Evolutionary conservation across 2,797 vertebrate species (phyloP).

Genomic region (Enteromius thamalakanensis): DNA sequence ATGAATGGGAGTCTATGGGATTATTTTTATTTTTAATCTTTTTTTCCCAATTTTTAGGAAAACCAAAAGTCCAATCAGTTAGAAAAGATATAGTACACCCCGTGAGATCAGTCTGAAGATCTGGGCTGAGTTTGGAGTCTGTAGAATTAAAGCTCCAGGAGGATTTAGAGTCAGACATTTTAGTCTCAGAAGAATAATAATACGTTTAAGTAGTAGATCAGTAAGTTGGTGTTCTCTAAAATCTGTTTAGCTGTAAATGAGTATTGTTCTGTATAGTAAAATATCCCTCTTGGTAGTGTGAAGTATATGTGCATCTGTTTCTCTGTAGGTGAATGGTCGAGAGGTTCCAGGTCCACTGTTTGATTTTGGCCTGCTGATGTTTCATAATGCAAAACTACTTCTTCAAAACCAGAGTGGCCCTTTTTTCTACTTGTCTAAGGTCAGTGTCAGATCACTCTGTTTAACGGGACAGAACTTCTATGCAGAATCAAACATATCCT

Average conservation of each 20-base stretch:
- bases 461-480: neutral
- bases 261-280: neutral
- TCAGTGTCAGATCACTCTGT: conserved; percentile 49
- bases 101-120: too few relatives aligned
- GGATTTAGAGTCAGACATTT: too few relatives aligned
- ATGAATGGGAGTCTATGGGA: too few relatives aligned
- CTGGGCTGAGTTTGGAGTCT: too few relatives aligned
- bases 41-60: too few relatives aligned
- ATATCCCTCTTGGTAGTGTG: neutral
- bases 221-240: neutral
- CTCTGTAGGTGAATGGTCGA: conserved; percentile 75
- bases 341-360: conserved; percentile 80
- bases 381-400: conserved; percentile 77
- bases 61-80: too few relatives aligned
- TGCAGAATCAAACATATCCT: neutral
- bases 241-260: neutral
- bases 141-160: too few relatives aligned
- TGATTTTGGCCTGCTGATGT: conserved; percentile 82
- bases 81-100: too few relatives aligned
- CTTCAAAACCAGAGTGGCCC: conserved; percentile 76
- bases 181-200: too few relatives aligned
- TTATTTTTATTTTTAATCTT: too few relatives aligned
- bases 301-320: neutral
- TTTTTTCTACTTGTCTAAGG: conserved; percentile 84
- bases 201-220: too few relatives aligned